Evolutionary conservation across 92 coral and sea anemone species (phyloP), one percentile per base, ranked within the genome.

Genomic region (Zoanthus sociatus): DNA sequence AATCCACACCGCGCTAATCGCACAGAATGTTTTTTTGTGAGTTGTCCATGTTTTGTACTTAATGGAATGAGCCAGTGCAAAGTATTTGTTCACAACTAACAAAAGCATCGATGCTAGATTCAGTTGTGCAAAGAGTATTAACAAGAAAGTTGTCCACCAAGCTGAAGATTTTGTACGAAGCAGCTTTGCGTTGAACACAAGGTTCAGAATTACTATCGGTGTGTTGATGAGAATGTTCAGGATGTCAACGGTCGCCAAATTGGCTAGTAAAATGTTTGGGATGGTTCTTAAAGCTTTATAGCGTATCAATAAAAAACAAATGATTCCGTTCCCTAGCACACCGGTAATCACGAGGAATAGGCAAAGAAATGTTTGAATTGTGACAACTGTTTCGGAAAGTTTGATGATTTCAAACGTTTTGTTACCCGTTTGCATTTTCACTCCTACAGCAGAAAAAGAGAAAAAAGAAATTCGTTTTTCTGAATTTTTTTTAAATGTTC

Each of bases 161-260:
- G 58, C 58, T 1, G 7, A 53, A 1, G 58, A 53, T 53, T 6
- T 53, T 53, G 6, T 6, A 53, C 58, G 58, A 53, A 53, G 58
- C 58, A 53, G 0, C 58, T 53, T 53, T 53, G 1, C 1, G 58
- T 53, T 53, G 58, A 53, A 53, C 58, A 53, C 58, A 53, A 53
- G 58, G 58, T 53, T 53, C 58, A 53, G 8, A 53, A 2, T 53
- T 53, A 53, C 58, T 6, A 53, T 53, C 58, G 58, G 58, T 53
- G 58, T 53, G 71, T 66, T 66, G 32, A 66, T 66, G 33, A 66
- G 71, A 66, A 66, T 66, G 32, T 66, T 66, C 71, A 66, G 21
- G 21, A 66, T 17, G 71, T 66, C 71, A 66, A 66, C 32, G 1
- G 32, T 21, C n/a, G 71, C 71, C 21, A 66, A 21, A 66, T 66